Base-by-base conservation (phyloP, 2,888 invertebrate genomes). In the Dendrolimus pini region DNA sequence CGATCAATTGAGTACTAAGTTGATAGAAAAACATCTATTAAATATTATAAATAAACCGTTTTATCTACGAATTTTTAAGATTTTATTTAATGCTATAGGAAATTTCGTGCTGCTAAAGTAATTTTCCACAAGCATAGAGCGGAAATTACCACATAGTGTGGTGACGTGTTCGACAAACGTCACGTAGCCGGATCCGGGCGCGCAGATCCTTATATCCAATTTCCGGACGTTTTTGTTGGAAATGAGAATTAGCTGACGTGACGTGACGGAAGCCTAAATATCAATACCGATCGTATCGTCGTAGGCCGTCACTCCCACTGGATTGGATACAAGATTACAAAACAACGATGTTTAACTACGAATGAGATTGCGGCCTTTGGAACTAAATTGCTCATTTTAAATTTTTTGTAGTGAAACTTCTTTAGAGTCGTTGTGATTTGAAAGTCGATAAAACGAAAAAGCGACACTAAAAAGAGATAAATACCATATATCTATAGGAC, bases 131-230 rank as follows among this genome's bases (percentile, higher is more conserved):
- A 83, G 85, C 85, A 78, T 76, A 71, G 82, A 83, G 78, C 89
- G 89, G 89, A 90, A 89, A 90, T 90, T 90, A 90, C 88, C 83
- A 86, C 89, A 90, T 88, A 89, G 89, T 89, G 85, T 83, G 83
- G 85, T 89, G 89, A 89, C 88, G 86, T 89, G 87, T 89, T 89
- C 86, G 88, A 88, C 89, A 89, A 87, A 87, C 89, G 89, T 89
- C 89, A 89, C 89, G 89, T 89, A 87, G 83, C 85, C 87, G 89
- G 86, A 86, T 82, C 83, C 82, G 74, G 74, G 80, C 83, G 82
- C 83, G 83, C 83, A 89, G 89, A 89, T 89, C 87, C 89, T 89
- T 89, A 89, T 88, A 89, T 89, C 89, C 88, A 89, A 89, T 89
- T 89, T 90, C 89, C 89, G 85, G 85, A 60, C 80, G 87, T 87